Base-by-base conservation (phyloP, 2,797 vertebrate species). In the Coreius guichenoti region DNA sequence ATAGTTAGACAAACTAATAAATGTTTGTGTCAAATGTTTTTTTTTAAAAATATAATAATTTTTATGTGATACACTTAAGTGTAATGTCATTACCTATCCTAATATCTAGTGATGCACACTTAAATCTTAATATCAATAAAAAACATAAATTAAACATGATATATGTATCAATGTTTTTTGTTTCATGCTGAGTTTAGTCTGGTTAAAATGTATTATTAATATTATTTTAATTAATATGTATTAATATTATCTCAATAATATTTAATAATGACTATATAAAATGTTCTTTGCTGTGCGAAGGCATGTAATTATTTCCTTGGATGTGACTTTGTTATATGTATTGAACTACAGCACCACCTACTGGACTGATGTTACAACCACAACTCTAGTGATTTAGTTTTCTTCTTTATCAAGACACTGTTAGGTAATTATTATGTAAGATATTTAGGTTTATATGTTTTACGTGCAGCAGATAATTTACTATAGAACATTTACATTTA, bases 301-400 rank as follows among this genome's bases (percentile, higher is more conserved):
- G 73, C 43, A 47, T 45, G 39, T 26, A 43, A 11, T 9, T 9
- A 2, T 36, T 43, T 78, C 31, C 16, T 8, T 39, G 45, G 19
- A n/a, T 31, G 19, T 8, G 9, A 82, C 45, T 58, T 3, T 49
- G 3, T 19, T 36, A 26, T 11, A 16, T 26, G 17, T 9, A 1
- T 31, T 61, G 8, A 47, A 8, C 49, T 58, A 79, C 65, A 70
- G 19, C 75, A 17, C 51, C 75, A 79, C 29, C 75, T 84, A 21
- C 21, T 72, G 75, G 83, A 84, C 4, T 3, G 26, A 45, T 58
- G 9, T 45, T 58, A 68, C 33, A 68, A 84, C 14, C 45, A 70
- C 36, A 61, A 17, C 19, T 54, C 13, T 2, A 23, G n/a, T 29
- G 17, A 39, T 39, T 19, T 51, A n/a, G 56, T 14, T 54, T 13